phyloP scores from a whole-genome alignment of 92 coral and sea anemone genomes.

The Palythoa grandis region DNA sequence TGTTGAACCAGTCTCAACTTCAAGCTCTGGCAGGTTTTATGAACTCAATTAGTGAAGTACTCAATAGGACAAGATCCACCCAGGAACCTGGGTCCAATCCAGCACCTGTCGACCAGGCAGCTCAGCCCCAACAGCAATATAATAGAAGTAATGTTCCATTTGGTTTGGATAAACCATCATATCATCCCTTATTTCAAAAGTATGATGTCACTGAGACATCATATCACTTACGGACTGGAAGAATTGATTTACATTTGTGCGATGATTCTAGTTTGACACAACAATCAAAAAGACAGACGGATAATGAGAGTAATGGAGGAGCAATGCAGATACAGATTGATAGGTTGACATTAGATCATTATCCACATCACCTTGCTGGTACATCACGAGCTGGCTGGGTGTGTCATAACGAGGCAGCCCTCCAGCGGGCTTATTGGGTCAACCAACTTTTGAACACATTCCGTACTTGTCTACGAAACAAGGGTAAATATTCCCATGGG shows the following conservation, averaged over 20 bases:
- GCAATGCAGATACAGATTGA: conserved; percentile 95
- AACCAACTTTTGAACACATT: conserved; percentile 80
- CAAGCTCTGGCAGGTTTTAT: conserved; percentile 78
- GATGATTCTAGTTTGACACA: conserved; percentile 78
- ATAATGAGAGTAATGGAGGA: conserved; percentile 69
- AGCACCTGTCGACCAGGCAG: conserved; percentile 62
- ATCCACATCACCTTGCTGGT: conserved; percentile 95
- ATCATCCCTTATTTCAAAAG: conserved; percentile 69
- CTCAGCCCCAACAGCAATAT: conserved; percentile 55
- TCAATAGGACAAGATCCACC: conserved; percentile 53
- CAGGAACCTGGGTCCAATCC: conserved; percentile 65
- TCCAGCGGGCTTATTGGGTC: conserved; percentile 97
- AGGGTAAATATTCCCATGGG: conserved; percentile 24
- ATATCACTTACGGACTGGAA: conserved; percentile 86
- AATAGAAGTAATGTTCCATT: conserved; percentile 56
- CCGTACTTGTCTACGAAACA: conserved; percentile 78
- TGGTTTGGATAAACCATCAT: conserved; percentile 51
- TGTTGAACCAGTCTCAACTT: conserved; percentile 88
- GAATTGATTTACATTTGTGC: conserved; percentile 90
- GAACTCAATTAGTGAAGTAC: conserved; percentile 78
- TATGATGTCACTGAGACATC: conserved; percentile 90
- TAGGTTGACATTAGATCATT: conserved; percentile 86
- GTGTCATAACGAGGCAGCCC: conserved; percentile 94
- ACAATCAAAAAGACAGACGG: conserved; percentile 40
- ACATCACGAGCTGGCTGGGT: conserved; percentile 91